Conservation (phyloP, 1,140 invertebrate genomes). For the Lepidurus arcticus region DNA sequence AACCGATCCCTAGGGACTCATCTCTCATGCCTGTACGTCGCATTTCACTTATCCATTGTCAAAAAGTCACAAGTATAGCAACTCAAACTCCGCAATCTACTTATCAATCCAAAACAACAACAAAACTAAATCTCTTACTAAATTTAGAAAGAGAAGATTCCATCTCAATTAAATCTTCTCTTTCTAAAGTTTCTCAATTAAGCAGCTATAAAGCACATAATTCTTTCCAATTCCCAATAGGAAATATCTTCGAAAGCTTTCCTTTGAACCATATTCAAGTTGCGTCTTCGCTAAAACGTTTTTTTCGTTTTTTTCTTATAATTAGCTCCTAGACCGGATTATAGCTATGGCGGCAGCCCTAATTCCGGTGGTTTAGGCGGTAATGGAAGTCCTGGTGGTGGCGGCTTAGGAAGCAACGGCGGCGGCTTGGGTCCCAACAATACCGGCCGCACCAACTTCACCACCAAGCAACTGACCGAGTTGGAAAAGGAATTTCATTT, state of each 20-base stretch:
- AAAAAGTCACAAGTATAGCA: no score
- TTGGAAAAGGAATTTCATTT: constrained; percentile 99
- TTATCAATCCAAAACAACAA: neutral
- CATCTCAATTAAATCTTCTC: no score
- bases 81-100: no score
- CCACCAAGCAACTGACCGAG: constrained; percentile 97
- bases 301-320: constrained; percentile 24
- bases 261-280: neutral
- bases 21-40: constrained; percentile 33
- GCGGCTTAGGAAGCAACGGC: constrained; percentile 26
- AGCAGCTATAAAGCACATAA: neutral
- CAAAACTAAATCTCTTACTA: neutral
- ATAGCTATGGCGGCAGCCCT: constrained; percentile 32
- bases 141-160: no score
- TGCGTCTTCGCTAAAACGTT: neutral
- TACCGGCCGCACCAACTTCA: constrained; percentile 92
- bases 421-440: constrained; percentile 50
- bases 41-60: constrained; percentile 28
- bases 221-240: neutral
- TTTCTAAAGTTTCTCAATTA: neutral
- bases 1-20: constrained; percentile 27
- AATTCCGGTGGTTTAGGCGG: constrained; percentile 27
- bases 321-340: constrained; percentile 39
- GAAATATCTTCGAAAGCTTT: neutral
- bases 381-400: constrained; percentile 19